Base-by-base conservation (phyloP, 2,888 invertebrate species). In the Bombylius discolor region DNA sequence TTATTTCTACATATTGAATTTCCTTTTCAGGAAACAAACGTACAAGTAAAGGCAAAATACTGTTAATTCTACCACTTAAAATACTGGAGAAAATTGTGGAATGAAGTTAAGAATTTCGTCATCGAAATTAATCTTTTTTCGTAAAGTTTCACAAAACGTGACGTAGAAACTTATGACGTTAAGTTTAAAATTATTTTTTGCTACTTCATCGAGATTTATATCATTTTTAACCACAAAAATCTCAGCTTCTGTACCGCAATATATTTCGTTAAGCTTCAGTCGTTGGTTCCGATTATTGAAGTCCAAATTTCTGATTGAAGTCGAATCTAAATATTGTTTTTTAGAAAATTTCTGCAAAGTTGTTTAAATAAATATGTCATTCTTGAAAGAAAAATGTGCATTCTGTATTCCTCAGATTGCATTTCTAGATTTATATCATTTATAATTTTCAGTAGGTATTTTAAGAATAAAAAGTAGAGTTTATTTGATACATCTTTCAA, bases 71-170 rank as follows among this genome's bases (percentile, higher is more conserved):
- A 36, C 36, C 36, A 36, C 36, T 36, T 36, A 36, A 36, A 39
- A 36, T 11, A 32, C 48, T 31, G 48, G 36, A 13, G 32, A n/a
- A 53, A 53, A 53, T 48, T 53, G 31, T 32, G 48, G 53, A 42
- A 53, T 31, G 23, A 53, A 47, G n/a, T 48, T 53, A 32, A 53
- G 47, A 13, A 53, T 32, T 53, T 53, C 48, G 32, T 48, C 42
- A n/a, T 48, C 48, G 47, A 53, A 48, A 42, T 53, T 13, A 32
- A 53, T 48, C 47, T 48, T 48, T 48, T 33, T 11, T 48, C 48
- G 12, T 47, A 53, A 34, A 48, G 14, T 32, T 31, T 47, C 42
- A 47, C 42, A 53, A 32, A 53, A 53, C 23, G 8, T 31, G n/a
- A 53, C 31, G 47, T 53, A 53, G 5, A 53, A 42, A 32, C 32